Percentiles rank a stretch among this genome's conserved stretches.
These are phyloP conservation scores for Drosophila gaucha DNA, from an alignment of 2,888 invertebrate species.

Conservation along the genomic window DNA sequence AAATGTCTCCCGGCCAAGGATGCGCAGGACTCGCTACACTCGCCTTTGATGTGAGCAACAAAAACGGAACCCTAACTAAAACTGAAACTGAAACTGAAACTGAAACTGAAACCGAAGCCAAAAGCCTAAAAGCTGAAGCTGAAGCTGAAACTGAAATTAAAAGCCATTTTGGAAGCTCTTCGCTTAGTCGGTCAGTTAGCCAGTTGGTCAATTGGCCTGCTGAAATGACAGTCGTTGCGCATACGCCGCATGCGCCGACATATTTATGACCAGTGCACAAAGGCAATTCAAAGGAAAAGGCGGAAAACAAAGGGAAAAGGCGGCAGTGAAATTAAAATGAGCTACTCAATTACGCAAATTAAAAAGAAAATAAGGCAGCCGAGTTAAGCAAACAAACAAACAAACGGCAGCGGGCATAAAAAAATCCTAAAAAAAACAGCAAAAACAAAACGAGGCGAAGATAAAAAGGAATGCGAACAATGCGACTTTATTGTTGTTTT, in stretches of 20 bases:
- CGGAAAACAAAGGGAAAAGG: slow-evolving; percentile 7
- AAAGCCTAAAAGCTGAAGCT: slow-evolving; percentile 6
- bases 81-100: slow-evolving; percentile 1
- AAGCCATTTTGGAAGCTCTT: slow-evolving; percentile 14
- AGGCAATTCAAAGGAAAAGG: too few relatives aligned
- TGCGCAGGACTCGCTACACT: slow-evolving; percentile 27
- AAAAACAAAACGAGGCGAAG: not conserved
- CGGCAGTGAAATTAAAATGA: slow-evolving; percentile 66
- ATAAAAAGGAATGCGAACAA: slow-evolving; percentile 51
- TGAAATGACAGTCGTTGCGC: slow-evolving; percentile 29
- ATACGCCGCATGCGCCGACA: slow-evolving; percentile 52
- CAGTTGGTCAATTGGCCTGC: slow-evolving; percentile 32
- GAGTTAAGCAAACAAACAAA: slow-evolving; percentile 56
- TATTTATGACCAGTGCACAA: slow-evolving; percentile 43
- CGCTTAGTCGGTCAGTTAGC: slow-evolving; percentile 12
- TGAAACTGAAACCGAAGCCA: slow-evolving; percentile 12
- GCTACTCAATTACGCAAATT: slow-evolving; percentile 80
- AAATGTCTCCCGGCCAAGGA: slow-evolving; percentile 34
- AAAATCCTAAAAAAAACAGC: slow-evolving; percentile 31
- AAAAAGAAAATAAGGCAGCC: slow-evolving; percentile 72
- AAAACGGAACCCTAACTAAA: not conserved
- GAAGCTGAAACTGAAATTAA: slow-evolving; percentile 26
- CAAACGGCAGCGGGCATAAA: slow-evolving; percentile 46
- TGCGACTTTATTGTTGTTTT: slow-evolving; percentile 31
- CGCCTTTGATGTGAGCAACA: slow-evolving; percentile 40